Conservation (phyloP, 2,113 vertebrate genomes). For the Scytalopus superciliaris region DNA sequence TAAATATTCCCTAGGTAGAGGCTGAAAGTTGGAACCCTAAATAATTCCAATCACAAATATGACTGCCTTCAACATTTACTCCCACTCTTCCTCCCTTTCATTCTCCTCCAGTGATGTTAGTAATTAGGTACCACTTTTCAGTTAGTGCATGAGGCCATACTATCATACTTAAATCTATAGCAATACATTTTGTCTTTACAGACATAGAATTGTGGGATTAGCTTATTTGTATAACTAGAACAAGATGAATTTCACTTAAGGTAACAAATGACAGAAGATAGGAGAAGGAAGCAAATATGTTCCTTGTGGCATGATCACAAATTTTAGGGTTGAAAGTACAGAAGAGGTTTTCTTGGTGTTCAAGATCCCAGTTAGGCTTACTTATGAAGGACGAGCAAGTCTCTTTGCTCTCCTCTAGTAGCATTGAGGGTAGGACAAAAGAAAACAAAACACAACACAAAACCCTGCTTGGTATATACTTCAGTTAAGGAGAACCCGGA, state of each 20-base stretch:
- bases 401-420: background rate
- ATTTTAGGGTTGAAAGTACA: background rate
- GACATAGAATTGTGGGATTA: background rate
- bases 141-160: background rate
- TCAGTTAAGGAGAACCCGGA: background rate
- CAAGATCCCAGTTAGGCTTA: background rate
- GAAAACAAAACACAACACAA: background rate
- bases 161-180: background rate
- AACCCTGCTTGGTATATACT: background rate
- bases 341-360: background rate
- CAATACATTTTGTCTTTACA: background rate
- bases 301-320: background rate
- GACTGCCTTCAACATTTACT: background rate
- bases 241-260: background rate
- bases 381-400: background rate
- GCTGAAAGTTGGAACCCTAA: background rate
- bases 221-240: background rate
- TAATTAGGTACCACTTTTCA: background rate
- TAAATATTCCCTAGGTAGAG: background rate
- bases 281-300: background rate
- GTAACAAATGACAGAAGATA: background rate
- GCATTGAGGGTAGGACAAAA: background rate
- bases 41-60: background rate
- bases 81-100: background rate
- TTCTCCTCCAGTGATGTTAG: background rate